Conservation (phyloP, 2,888 invertebrate species). For the Ectemnius lituratus region DNA sequence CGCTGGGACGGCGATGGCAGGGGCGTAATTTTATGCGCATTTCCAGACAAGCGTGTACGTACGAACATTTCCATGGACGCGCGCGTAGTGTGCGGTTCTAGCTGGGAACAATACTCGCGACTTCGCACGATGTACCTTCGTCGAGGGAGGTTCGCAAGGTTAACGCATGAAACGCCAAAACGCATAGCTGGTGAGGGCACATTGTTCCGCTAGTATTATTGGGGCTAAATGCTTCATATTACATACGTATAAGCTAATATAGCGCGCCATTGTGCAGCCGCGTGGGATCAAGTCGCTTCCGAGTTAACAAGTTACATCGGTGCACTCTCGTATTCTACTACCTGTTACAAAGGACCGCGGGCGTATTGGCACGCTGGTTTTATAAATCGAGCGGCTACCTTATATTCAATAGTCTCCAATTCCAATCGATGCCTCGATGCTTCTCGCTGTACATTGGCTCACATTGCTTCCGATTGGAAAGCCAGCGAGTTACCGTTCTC, state of each 20-base stretch:
- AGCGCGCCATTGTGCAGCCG: slow-evolving; percentile 5
- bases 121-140: not conserved
- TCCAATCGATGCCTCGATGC: too few relatives aligned
- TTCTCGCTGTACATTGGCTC: too few relatives aligned
- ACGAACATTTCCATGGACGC: slow-evolving; percentile 16
- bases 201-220: slow-evolving; percentile 63
- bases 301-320: too few relatives aligned
- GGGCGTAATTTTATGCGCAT: slow-evolving; percentile 49
- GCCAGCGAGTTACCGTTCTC: too few relatives aligned
- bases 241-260: slow-evolving; percentile 53
- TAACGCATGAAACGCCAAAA: slow-evolving; percentile 38
- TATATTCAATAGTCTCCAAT: too few relatives aligned
- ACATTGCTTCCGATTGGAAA: too few relatives aligned
- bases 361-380: too few relatives aligned
- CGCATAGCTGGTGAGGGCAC: slow-evolving; percentile 37
- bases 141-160: slow-evolving; percentile 26
- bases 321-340: too few relatives aligned
- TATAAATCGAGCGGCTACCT: not conserved
- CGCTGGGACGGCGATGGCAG: not conserved
- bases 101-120: slow-evolving; percentile 13
- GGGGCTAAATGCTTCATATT: slow-evolving; percentile 60
- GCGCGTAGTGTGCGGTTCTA: slow-evolving; percentile 1
- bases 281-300: not conserved
- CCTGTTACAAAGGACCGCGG: too few relatives aligned
- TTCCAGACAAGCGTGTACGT: slow-evolving; percentile 9